These are phyloP conservation scores for Triplophysa dalaica DNA, from an alignment of 2,113 vertebrate species.

Conservation along the genomic window DNA sequence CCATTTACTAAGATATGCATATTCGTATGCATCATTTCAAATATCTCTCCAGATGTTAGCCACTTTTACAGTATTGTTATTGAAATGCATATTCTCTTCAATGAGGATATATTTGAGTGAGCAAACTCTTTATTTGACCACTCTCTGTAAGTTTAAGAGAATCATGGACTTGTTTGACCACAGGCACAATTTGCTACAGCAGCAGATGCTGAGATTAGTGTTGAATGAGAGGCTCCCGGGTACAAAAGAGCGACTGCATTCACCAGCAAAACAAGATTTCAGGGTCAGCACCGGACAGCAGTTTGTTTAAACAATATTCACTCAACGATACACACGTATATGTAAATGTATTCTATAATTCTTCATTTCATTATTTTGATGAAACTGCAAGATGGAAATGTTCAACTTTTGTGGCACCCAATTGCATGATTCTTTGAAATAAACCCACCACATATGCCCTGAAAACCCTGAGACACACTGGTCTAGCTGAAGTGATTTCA, in stretches of 20 bases:
- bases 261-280: neutral
- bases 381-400: too few species aligned
- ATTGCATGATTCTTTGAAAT: neutral
- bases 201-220: conserved; percentile 33
- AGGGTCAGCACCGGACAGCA: neutral
- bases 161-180: neutral
- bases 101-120: neutral
- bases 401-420: too few species aligned
- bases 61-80: neutral
- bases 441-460: conserved; percentile 4
- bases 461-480: neutral
- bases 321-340: neutral
- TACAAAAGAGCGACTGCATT: conserved; percentile 4
- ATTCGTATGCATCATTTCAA: conserved; percentile 4
- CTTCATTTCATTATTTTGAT: too few species aligned
- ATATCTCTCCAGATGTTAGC: conserved; percentile 39
- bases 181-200: conserved; percentile 13
- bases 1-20: conserved; percentile 4
- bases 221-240: neutral
- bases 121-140: neutral
- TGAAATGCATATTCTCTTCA: neutral
- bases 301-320: conserved; percentile 12
- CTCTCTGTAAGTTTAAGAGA: neutral
- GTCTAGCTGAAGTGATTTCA: conserved; percentile 38
- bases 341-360: too few species aligned